These are phyloP conservation scores for Caenorhabditis latens DNA, from an alignment of 1,140 invertebrate species.

Conservation along the genomic window DNA sequence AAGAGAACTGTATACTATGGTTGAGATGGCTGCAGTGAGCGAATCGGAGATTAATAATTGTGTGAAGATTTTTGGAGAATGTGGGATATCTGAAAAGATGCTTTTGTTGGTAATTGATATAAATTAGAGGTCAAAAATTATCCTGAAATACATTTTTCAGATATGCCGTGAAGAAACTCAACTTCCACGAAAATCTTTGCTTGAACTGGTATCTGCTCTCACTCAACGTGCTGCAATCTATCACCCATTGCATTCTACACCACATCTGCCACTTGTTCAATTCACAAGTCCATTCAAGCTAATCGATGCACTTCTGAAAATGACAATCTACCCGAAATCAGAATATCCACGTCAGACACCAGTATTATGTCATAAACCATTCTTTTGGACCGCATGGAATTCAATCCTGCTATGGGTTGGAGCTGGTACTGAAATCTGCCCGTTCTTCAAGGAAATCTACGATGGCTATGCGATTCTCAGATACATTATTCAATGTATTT, in stretches of 20 bases:
- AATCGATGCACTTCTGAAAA: slow-evolving; percentile 3
- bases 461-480: background rate
- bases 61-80: slow-evolving; percentile 16
- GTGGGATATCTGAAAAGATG: slow-evolving; percentile 34
- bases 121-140: no score
- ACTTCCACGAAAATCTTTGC: background rate
- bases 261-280: background rate
- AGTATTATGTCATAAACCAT: background rate
- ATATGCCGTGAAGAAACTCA: background rate
- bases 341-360: background rate
- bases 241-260: background rate
- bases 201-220: slow-evolving; percentile 18
- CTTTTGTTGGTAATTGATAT: background rate
- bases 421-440: background rate
- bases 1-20: background rate
- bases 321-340: slow-evolving; percentile 6
- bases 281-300: slow-evolving; percentile 2
- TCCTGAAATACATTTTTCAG: background rate
- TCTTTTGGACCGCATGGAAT: slow-evolving; percentile 22
- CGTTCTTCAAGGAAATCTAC: background rate
- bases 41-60: background rate
- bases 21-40: slow-evolving; percentile 1
- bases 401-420: slow-evolving; percentile 8
- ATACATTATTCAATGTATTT: slow-evolving; percentile 24
- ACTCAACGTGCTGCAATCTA: background rate